These are phyloP conservation scores for Orgyia antiqua DNA, from an alignment of 2,888 invertebrate genomes.

Conservation along the genomic window DNA sequence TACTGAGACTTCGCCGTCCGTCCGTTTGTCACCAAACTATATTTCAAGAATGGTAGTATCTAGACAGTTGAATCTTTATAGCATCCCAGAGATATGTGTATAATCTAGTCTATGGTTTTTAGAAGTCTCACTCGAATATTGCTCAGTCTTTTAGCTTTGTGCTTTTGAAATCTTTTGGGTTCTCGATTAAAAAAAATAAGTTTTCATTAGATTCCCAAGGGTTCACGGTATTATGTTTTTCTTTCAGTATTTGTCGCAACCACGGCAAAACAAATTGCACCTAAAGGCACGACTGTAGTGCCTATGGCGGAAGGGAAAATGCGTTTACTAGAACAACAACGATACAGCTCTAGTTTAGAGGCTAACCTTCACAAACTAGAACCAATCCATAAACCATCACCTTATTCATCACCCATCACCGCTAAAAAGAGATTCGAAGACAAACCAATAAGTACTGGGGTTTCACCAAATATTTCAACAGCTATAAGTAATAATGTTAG, in stretches of 20 bases:
- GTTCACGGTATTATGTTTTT: too few species aligned
- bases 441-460: constrained; percentile 23
- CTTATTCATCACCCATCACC: constrained; percentile 32
- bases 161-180: too few species aligned
- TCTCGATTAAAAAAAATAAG: too few species aligned
- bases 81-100: too few species aligned
- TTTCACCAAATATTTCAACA: constrained; percentile 36
- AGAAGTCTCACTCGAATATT: too few species aligned
- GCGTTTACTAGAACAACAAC: constrained; percentile 69
- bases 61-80: too few species aligned
- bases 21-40: too few species aligned
- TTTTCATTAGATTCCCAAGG: too few species aligned
- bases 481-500: constrained; percentile 15
- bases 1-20: too few species aligned
- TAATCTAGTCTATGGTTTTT: too few species aligned
- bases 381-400: constrained; percentile 38
- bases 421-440: constrained; percentile 24
- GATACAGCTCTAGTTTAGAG: constrained; percentile 80
- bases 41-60: too few species aligned
- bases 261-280: constrained; percentile 44
- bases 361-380: constrained; percentile 70
- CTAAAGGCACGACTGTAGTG: constrained; percentile 59
- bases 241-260: constrained; percentile 57
- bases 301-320: constrained; percentile 79
- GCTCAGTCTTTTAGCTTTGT: too few species aligned